These are phyloP conservation scores for Mystacides longicornis DNA, from an alignment of 2,888 invertebrate genomes.

Conservation along the genomic window DNA sequence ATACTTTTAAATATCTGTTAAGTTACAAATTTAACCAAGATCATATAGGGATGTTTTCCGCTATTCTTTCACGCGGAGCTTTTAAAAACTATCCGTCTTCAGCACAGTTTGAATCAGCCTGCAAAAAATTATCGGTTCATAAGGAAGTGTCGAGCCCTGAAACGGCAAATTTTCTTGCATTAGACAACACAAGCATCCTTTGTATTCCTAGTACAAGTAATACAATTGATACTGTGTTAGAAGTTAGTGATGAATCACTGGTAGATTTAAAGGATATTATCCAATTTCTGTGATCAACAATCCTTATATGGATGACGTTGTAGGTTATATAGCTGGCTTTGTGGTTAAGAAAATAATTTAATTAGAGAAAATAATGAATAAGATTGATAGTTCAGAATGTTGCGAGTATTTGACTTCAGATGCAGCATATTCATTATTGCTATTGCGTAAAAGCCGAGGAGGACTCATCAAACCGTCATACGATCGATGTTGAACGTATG, in stretches of 20 bases:
- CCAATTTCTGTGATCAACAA: background rate
- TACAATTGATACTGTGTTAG: background rate
- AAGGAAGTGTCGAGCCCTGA: background rate
- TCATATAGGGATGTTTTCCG: background rate
- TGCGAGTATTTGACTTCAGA: background rate
- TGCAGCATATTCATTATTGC: background rate
- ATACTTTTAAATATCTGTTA: background rate
- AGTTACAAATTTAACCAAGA: background rate
- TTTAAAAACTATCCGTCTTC: background rate
- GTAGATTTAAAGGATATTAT: background rate
- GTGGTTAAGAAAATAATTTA: background rate
- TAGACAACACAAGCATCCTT: background rate
- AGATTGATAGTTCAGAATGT: background rate
- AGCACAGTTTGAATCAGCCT: background rate
- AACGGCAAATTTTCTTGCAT: background rate
- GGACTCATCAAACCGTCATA: background rate
- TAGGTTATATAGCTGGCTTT: background rate
- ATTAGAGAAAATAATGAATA: background rate
- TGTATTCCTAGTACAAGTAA: background rate
- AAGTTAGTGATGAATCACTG: too few species aligned
- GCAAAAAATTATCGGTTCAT: background rate
- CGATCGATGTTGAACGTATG: background rate
- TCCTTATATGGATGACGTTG: background rate
- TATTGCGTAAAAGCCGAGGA: background rate
- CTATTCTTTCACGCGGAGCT: background rate